Percentiles rank a stretch among this genome's conserved stretches.
Evolutionary conservation across 2,888 invertebrate genomes (phyloP).

Genomic region (Scaptomyza flava): DNA sequence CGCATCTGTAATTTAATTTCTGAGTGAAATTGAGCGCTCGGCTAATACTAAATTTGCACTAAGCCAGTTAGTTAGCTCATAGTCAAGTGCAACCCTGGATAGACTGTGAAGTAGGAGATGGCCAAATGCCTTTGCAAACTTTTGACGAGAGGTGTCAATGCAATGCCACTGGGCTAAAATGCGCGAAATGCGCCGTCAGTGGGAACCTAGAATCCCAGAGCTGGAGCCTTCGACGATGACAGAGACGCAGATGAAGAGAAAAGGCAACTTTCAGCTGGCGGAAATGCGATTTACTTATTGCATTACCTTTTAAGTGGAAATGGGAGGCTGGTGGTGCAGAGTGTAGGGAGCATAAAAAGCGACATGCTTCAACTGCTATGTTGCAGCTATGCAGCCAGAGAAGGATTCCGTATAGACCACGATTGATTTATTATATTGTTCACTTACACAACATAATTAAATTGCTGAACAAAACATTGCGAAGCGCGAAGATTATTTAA

Average conservation of each 20-base stretch:
- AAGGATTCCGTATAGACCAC: not conserved
- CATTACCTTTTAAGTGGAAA: conserved; percentile 56
- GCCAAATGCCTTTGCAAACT: conserved; percentile 40
- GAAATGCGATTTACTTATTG: conserved; percentile 77
- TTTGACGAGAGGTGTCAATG: conserved; percentile 78
- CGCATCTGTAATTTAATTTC: conserved; percentile 75
- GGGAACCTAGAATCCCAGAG: not conserved
- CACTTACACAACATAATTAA: conserved; percentile 22
- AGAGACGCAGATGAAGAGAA: no score
- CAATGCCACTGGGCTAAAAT: conserved; percentile 54
- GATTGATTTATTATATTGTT: conserved; percentile 48
- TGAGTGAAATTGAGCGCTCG: conserved; percentile 75
- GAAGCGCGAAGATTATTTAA: not conserved
- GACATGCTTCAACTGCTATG: not conserved
- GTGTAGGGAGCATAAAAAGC: not conserved
- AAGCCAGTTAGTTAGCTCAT: conserved; percentile 69
- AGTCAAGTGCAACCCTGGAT: conserved; percentile 19
- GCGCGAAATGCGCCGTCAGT: conserved; percentile 22
- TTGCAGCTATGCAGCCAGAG: not conserved
- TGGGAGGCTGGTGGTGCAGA: conserved; percentile 14
- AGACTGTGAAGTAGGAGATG: not conserved
- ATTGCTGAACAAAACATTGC: conserved; percentile 10
- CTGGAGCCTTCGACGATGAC: not conserved
- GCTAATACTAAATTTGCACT: conserved; percentile 78
- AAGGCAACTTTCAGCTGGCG: conserved; percentile 61